phyloP scores from a whole-genome alignment of 2,888 invertebrate genomes.

The Sesia apiformis region DNA sequence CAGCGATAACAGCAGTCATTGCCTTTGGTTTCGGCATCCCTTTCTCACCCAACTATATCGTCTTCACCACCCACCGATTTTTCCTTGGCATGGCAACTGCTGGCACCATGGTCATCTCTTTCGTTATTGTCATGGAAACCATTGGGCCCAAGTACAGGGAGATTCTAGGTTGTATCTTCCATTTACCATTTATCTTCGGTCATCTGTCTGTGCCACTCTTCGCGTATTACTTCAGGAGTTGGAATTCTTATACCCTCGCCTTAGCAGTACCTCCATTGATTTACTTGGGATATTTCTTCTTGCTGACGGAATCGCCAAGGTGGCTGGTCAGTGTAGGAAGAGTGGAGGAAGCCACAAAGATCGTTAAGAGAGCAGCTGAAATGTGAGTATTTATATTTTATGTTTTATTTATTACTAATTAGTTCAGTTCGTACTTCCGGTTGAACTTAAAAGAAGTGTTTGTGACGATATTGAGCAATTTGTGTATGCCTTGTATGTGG shows the following conservation, averaged over 20 bases:
- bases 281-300: slow-evolving; percentile 79
- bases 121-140: slow-evolving; percentile 80
- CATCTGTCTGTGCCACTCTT: slow-evolving; percentile 78
- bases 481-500: no score
- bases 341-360: slow-evolving; percentile 75
- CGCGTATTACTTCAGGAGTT: slow-evolving; percentile 77
- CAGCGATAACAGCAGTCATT: slow-evolving; percentile 79
- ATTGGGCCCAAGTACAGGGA: slow-evolving; percentile 72
- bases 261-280: slow-evolving; percentile 76
- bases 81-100: slow-evolving; percentile 83
- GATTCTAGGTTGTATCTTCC: slow-evolving; percentile 76
- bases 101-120: slow-evolving; percentile 87
- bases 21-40: slow-evolving; percentile 79
- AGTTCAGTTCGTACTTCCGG: no score
- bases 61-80: slow-evolving; percentile 79
- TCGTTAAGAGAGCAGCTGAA: slow-evolving; percentile 80
- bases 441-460: no score
- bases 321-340: slow-evolving; percentile 84
- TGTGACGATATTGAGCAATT: no score
- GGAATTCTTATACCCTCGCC: slow-evolving; percentile 78
- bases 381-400: slow-evolving; percentile 33
- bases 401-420: not conserved
- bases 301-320: slow-evolving; percentile 85
- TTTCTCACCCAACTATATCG: slow-evolving; percentile 74
- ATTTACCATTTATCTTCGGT: slow-evolving; percentile 80